Evolutionary conservation across 2,797 vertebrate species (phyloP).

Genomic region (Nothura maculosa): DNA sequence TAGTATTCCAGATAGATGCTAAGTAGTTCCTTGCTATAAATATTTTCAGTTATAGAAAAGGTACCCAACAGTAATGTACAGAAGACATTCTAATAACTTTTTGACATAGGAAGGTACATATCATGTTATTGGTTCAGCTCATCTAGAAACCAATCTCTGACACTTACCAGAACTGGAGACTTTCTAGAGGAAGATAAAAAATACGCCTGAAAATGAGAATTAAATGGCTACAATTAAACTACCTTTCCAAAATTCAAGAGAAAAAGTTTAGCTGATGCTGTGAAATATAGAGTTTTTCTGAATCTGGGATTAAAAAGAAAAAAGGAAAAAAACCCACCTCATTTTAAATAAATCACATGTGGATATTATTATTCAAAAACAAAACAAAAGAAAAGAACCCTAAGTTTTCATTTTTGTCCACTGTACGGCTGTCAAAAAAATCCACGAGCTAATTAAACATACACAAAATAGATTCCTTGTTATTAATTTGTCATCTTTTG

Average conservation of each 20-base stretch:
- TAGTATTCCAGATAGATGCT: not conserved
- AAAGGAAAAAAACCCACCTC: not conserved
- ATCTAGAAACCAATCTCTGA: not conserved
- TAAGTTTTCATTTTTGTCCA: not conserved
- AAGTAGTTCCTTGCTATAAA: not conserved
- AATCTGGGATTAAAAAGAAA: not conserved
- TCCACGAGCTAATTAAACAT: not conserved
- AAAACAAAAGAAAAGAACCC: not conserved
- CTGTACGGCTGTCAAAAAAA: not conserved
- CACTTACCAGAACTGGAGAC: not conserved
- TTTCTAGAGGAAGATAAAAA: not conserved
- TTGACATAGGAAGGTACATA: not conserved
- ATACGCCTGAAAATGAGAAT: not conserved
- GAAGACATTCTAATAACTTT: not conserved
- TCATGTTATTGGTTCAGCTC: not conserved
- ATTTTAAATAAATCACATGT: not conserved
- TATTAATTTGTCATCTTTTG: not conserved
- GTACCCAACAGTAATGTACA: not conserved
- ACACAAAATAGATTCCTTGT: not conserved
- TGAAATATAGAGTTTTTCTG: not conserved
- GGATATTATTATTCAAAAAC: not conserved
- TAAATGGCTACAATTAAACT: not conserved
- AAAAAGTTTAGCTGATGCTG: not conserved
- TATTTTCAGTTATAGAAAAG: not conserved
- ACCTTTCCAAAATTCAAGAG: not conserved